Evolutionary conservation across 2,888 invertebrate genomes (phyloP).

Genomic region (Chaetoderma sp.): DNA sequence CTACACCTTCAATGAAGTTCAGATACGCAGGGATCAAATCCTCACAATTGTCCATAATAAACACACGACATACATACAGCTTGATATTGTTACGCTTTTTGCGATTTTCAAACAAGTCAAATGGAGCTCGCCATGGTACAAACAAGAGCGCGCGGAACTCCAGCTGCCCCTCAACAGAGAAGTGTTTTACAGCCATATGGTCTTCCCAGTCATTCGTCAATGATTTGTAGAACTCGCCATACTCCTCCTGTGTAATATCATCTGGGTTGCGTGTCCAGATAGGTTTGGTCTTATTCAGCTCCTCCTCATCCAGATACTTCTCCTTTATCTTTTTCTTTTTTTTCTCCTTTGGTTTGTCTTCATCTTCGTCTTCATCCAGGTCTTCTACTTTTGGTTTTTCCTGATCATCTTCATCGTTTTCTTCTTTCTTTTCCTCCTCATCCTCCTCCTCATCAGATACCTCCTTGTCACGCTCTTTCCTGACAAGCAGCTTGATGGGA

Average conservation of each 20-base stretch:
- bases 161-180: slow-evolving; percentile 73
- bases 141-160: slow-evolving; percentile 95
- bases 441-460: slow-evolving; percentile 80
- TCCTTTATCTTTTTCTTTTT: slow-evolving; percentile 98
- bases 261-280: slow-evolving; percentile 98
- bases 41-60: slow-evolving; percentile 99
- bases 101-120: slow-evolving; percentile 98
- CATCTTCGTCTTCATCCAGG: slow-evolving; percentile 71
- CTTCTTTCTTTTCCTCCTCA: slow-evolving; percentile 64
- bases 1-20: slow-evolving; percentile 87
- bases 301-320: slow-evolving; percentile 98
- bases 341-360: slow-evolving; percentile 80
- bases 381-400: slow-evolving; percentile 80
- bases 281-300: slow-evolving; percentile 97
- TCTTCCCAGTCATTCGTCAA: slow-evolving; percentile 99
- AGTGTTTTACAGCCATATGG: slow-evolving; percentile 89
- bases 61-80: slow-evolving; percentile 95
- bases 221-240: slow-evolving; percentile 98
- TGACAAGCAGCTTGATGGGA: slow-evolving; percentile 89
- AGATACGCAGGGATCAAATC: slow-evolving; percentile 99
- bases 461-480: slow-evolving; percentile 97
- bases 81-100: slow-evolving; percentile 99
- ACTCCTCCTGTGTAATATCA: slow-evolving; percentile 95
- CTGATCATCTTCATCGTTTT: slow-evolving; percentile 70
- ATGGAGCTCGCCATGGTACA: slow-evolving; percentile 92